A percentile compares a stretch with the other conserved stretches of the same genome.
Evolutionary conservation across 2,797 vertebrate genomes (phyloP).

Genomic region (Crypturellus tataupa): DNA sequence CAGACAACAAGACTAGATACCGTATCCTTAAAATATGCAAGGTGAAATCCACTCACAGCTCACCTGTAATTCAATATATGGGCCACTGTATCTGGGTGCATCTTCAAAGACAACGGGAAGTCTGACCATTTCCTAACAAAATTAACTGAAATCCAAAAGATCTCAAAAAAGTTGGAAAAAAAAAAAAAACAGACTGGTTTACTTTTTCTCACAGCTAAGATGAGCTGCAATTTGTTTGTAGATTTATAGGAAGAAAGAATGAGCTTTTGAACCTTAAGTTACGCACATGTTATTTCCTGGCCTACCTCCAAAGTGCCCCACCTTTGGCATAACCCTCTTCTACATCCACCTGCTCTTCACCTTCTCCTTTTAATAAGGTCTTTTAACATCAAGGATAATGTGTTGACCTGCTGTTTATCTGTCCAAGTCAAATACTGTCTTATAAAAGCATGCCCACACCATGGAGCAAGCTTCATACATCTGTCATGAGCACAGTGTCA

Average conservation of each 20-base stretch:
- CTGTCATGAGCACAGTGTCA: background rate
- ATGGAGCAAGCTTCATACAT: background rate
- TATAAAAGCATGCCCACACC: rapidly evolving
- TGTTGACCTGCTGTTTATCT: background rate
- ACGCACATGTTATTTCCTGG: background rate
- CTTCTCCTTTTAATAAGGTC: background rate
- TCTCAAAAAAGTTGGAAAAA: background rate
- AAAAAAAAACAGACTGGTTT: background rate
- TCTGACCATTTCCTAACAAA: background rate
- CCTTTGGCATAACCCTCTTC: background rate
- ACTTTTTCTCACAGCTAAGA: background rate
- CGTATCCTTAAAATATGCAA: background rate
- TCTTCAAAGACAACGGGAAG: background rate
- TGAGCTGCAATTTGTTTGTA: background rate
- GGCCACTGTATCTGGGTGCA: background rate
- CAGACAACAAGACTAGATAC: background rate
- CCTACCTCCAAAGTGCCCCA: background rate
- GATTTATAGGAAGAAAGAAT: background rate
- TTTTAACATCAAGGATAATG: background rate
- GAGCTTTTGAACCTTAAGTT: background rate
- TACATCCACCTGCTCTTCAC: background rate
- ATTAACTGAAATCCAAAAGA: background rate
- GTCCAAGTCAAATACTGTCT: background rate
- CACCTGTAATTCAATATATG: background rate
- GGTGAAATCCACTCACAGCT: background rate